Conservation (phyloP, 2,113 vertebrate genomes). For the Candoia aspera region DNA sequence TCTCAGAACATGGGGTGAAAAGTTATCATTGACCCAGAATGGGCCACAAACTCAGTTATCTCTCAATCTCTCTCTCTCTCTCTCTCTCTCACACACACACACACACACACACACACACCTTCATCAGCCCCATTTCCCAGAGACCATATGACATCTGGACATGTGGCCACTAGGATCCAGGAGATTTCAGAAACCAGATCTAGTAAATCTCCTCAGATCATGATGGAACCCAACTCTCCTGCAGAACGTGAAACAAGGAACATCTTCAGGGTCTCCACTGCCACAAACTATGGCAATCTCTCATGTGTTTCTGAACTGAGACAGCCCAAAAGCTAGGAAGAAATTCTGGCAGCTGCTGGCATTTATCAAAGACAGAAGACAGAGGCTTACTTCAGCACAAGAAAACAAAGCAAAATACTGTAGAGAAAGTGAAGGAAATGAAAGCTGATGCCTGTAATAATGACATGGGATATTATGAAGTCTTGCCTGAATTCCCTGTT, state of each 20-base stretch:
- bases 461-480: constrained; percentile 39
- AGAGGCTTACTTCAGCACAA: constrained; percentile 14
- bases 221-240: not conserved
- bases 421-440: constrained; percentile 40
- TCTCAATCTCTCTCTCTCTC: not conserved
- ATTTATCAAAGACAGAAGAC: constrained; percentile 7
- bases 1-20: not conserved
- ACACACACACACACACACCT: too few species aligned
- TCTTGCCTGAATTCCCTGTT: constrained; percentile 31
- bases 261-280: not conserved
- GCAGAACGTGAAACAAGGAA: not conserved
- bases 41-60: not conserved
- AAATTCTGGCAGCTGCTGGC: not conserved
- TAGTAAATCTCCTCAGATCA: not conserved
- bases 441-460: constrained; percentile 43
- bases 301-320: not conserved
- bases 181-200: not conserved
- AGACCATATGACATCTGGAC: not conserved
- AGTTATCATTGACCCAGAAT: not conserved
- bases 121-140: not conserved
- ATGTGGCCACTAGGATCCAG: not conserved
- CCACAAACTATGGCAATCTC: not conserved
- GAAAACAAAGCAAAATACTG: not conserved
- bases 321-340: not conserved
- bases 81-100: not conserved